Evolutionary conservation across 2,888 invertebrate genomes (phyloP).

Genomic region (Drosophila putrida): DNA sequence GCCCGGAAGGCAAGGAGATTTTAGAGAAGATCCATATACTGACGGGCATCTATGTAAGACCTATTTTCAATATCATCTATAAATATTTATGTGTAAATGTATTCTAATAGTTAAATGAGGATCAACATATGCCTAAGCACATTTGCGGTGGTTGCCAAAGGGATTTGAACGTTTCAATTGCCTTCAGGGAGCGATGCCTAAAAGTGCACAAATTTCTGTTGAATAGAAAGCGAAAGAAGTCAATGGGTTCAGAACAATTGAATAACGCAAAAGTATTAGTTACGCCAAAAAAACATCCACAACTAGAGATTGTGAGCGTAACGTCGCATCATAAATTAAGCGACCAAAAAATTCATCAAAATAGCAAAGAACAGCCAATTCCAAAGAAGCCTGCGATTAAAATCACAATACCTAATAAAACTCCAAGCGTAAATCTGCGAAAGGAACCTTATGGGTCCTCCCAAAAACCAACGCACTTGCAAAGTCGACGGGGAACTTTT

Average conservation of each 20-base stretch:
- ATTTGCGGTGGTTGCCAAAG: constrained; percentile 35
- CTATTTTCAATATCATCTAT: background rate
- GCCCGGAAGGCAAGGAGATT: background rate
- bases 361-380: background rate
- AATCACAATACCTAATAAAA: background rate
- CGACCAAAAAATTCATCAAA: background rate
- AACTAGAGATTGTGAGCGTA: background rate
- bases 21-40: constrained; percentile 27
- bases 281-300: background rate
- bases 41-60: constrained; percentile 46
- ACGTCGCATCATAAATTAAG: background rate
- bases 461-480: too few relatives aligned
- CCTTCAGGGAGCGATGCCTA: constrained; percentile 41
- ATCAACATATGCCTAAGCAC: constrained; percentile 14
- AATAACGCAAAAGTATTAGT: background rate
- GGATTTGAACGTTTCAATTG: constrained; percentile 37
- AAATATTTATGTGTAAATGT: background rate
- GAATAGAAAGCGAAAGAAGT: background rate
- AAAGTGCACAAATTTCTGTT: constrained; percentile 12
- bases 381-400: background rate
- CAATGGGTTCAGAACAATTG: too few relatives aligned
- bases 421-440: too few relatives aligned
- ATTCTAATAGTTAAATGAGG: constrained; percentile 17
- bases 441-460: too few relatives aligned
- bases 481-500: too few relatives aligned